A percentile compares a stretch with the other conserved stretches of the same genome.
Conservation (phyloP, 2,888 invertebrate genomes). For the Drosophila greeni region DNA sequence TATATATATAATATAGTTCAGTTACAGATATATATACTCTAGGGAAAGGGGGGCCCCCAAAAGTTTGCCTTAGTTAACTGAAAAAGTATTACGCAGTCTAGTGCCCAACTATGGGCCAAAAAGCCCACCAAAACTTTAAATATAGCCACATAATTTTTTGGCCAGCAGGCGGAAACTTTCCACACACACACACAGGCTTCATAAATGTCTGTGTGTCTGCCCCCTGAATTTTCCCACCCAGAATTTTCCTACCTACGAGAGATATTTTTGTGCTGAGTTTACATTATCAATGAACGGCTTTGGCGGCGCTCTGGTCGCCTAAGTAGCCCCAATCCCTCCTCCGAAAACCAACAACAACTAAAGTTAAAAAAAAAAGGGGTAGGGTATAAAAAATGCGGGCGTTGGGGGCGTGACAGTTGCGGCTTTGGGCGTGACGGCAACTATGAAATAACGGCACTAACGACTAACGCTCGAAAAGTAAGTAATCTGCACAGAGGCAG, state of each 20-base stretch:
- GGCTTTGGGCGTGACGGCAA: slow-evolving; percentile 65
- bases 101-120: slow-evolving; percentile 40
- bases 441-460: slow-evolving; percentile 74
- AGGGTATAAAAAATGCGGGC: slow-evolving; percentile 8
- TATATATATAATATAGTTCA: slow-evolving; percentile 6
- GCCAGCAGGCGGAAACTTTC: slow-evolving; percentile 65
- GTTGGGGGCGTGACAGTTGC: slow-evolving; percentile 36
- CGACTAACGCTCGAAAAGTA: slow-evolving; percentile 72
- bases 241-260: slow-evolving; percentile 41
- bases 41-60: slow-evolving; percentile 2
- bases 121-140: slow-evolving; percentile 59
- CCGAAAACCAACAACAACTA: not conserved
- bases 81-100: slow-evolving; percentile 66
- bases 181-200: slow-evolving; percentile 61
- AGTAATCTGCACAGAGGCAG: slow-evolving; percentile 62
- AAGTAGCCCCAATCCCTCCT: slow-evolving; percentile 52
- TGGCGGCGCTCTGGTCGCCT: slow-evolving; percentile 58
- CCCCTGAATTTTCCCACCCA: slow-evolving; percentile 6
- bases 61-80: slow-evolving; percentile 71
- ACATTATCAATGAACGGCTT: slow-evolving; percentile 74
- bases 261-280: slow-evolving; percentile 74
- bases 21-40: slow-evolving; percentile 16
- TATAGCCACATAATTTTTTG: slow-evolving; percentile 72
- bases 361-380: slow-evolving; percentile 6
- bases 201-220: slow-evolving; percentile 51